These are phyloP conservation scores for Cistogaster globosa DNA, from an alignment of 2,888 invertebrate species.

Conservation along the genomic window DNA sequence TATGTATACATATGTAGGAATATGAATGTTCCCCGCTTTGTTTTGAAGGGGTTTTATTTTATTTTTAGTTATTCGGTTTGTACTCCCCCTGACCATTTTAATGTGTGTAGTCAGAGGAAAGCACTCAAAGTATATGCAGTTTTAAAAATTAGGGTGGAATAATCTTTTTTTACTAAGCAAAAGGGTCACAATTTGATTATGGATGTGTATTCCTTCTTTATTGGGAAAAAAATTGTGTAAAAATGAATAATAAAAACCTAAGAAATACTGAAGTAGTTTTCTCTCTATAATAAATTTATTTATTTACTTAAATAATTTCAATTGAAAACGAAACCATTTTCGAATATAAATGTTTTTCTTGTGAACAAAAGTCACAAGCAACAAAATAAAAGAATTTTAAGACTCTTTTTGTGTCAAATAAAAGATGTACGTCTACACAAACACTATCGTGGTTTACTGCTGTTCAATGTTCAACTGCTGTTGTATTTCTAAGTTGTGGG, in stretches of 20 bases:
- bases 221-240: constrained; percentile 14
- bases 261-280: constrained; percentile 49
- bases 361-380: constrained; percentile 36
- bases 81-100: background rate
- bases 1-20: no score
- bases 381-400: constrained; percentile 34
- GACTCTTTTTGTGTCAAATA: constrained; percentile 50
- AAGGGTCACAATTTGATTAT: constrained; percentile 12
- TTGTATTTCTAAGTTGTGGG: constrained; percentile 53
- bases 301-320: constrained; percentile 61
- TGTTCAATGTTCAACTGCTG: constrained; percentile 25
- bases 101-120: constrained; percentile 2
- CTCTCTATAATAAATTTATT: constrained; percentile 46
- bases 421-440: constrained; percentile 49
- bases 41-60: background rate
- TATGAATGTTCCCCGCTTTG: background rate
- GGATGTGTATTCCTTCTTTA: background rate
- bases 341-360: constrained; percentile 61
- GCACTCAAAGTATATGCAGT: constrained; percentile 7
- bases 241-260: constrained; percentile 23
- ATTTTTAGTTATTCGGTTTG: background rate
- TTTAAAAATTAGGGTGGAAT: constrained; percentile 37
- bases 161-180: constrained; percentile 23
- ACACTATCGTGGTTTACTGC: constrained; percentile 38
- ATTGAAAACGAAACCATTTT: constrained; percentile 58